Base-by-base conservation (phyloP, 2,797 vertebrate species). In the Rousettus madagascariensis region DNA sequence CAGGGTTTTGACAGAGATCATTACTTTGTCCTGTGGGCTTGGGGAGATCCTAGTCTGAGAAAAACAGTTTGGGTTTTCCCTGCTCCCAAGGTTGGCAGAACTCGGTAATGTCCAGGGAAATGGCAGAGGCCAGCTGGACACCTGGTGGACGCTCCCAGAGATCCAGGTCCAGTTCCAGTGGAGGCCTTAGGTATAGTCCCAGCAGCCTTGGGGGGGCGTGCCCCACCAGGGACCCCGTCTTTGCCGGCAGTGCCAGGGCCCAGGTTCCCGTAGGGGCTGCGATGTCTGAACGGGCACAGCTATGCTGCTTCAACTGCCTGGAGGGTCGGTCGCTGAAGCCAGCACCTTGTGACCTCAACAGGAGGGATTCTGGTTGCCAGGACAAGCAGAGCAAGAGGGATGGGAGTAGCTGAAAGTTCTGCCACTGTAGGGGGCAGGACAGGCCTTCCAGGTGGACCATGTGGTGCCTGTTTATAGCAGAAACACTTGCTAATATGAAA, bases 251-350 rank as follows among this genome's bases (percentile, higher is more conserved):
- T 57, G 13, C 33, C 30, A 16, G 74, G 4, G 17, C 36, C 38
- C 0, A 1, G 20, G 41, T 16, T 46, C 49, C 36, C 5, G 8
- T 24, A 43, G 59, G 33, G 33, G 15, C 71, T 26, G 4, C 1
- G 0, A 2, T 1, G 4, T 16, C 43, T 22, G 1, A 15, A 4
- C 3, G 0, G 5, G 57, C 5, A 0, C 3, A 6, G 33, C 59
- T 20, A 2, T 41, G 46, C 36, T 15, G 53, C 57, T 36, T 30
- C 0, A 26, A 28, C 55, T 36, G 8, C 0, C 0, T 10, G 11
- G 33, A 30, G 19, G 79, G 13, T 6, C 26, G 2, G 15, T 33
- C 22, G 51, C 57, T 26, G n/a, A 30, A 17, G 17, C 66, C 22
- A 78, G 49, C 0, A 8, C 11, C 53, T 33, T 28, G 49, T 28